Base-by-base conservation (phyloP, 2,113 vertebrate species). In the Tupaia chinensis region DNA sequence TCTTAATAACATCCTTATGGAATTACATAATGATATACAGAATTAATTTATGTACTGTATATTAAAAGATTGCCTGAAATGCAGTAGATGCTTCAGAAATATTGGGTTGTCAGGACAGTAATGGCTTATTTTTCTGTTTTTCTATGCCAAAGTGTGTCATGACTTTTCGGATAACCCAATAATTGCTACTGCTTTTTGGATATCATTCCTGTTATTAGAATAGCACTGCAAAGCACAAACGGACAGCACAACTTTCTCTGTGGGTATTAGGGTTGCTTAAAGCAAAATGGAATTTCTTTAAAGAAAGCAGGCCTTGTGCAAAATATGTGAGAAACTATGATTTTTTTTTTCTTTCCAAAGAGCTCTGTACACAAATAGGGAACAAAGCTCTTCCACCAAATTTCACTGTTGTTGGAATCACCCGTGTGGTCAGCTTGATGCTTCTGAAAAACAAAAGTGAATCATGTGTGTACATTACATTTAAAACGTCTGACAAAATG, bases 391-490 rank as follows among this genome's bases (percentile, higher is more conserved):
- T 15, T 76, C 25, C 17, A 0, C 8, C 22, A n/a, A 77, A 44
- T 56, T 77, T 78, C 13, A 6, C 27, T 56, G 63, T 7, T 60
- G 23, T 56, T 84, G 44, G 88, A 78, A 79, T 69, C 56, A 20
- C 23, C 19, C 20, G 17, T 22, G 11, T 66, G 90, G 78, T 95
- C 90, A 70, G 92, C 84, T 65, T 60, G 70, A 25, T 83, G 25
- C 68, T 91, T 58, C 29, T 92, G 93, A 19, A 74, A 96, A 96
- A 94, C 65, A 91, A 89, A 95, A 93, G 72, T 4, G 17, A 96
- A 84, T 90, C 82, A 56, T 27, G 15, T 74, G n/a, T 58, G 32
- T 56, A 80, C 54, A 29, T 89, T 89, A 83, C 61, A 91, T 82
- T 81, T 58, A 87, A 96, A 89, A 87, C 2, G 7, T 68, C n/a